Evolutionary conservation across 2,113 vertebrate species (phyloP).

Genomic region (Atractosteus spatula): DNA sequence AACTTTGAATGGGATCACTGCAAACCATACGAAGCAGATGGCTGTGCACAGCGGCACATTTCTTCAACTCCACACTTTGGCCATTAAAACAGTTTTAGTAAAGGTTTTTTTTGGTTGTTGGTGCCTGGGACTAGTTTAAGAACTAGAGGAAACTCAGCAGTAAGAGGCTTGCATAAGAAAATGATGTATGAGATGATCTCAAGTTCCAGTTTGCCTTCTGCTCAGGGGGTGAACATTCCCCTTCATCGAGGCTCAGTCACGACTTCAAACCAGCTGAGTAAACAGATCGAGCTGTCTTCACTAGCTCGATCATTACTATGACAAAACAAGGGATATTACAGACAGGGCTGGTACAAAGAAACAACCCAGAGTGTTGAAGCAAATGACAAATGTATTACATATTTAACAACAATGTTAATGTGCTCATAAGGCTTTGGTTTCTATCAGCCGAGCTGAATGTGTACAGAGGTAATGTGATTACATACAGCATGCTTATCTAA

Average conservation of each 20-base stretch:
- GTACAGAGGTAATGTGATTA: too few species aligned
- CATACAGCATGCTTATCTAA: too few species aligned
- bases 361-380: too few species aligned
- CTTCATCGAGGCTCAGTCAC: background rate
- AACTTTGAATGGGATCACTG: too few species aligned
- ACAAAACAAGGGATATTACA: conserved; percentile 13
- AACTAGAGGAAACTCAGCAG: background rate
- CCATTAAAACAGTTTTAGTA: too few species aligned
- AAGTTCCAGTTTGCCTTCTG: background rate
- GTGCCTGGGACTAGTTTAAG: background rate
- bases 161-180: background rate
- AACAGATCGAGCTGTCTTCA: conserved; percentile 5
- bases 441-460: too few species aligned
- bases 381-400: too few species aligned
- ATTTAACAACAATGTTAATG: too few species aligned
- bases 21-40: too few species aligned
- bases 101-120: background rate
- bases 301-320: background rate
- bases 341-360: background rate
- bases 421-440: too few species aligned
- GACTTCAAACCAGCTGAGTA: conserved; percentile 7
- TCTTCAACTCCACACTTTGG: too few species aligned
- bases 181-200: background rate
- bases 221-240: background rate
- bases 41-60: too few species aligned